Evolutionary conservation across 2,888 invertebrate genomes (phyloP).

Genomic region (Cremastinae sp.): DNA sequence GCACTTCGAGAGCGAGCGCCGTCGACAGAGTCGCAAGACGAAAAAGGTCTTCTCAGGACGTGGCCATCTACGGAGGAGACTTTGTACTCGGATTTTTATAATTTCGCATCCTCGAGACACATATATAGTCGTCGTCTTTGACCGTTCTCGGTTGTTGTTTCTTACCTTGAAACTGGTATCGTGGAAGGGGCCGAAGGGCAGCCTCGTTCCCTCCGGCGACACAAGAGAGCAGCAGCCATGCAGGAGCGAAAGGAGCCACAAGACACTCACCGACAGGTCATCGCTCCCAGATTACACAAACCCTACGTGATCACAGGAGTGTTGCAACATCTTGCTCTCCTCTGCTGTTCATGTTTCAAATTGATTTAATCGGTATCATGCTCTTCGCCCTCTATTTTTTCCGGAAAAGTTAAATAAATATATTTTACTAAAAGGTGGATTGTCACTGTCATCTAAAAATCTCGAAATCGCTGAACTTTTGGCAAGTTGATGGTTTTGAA

Average conservation of each 20-base stretch:
- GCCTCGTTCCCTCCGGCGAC: conserved; percentile 24
- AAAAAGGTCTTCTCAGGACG: conserved; percentile 35
- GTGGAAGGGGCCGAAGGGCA: conserved; percentile 55
- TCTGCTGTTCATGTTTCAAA: too few species aligned
- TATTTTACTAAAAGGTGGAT: too few species aligned
- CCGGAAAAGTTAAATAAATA: too few species aligned
- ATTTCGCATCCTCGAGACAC: conserved; percentile 21
- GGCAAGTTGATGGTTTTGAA: too few species aligned
- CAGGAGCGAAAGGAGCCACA: conserved; percentile 32
- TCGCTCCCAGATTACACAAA: conserved; percentile 70
- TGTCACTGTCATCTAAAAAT: too few species aligned
- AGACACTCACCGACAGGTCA: conserved; percentile 64
- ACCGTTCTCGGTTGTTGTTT: conserved; percentile 52
- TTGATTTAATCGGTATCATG: conserved; percentile 53
- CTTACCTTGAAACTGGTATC: conserved; percentile 61
- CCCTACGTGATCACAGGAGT: conserved; percentile 65
- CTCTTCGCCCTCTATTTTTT: conserved; percentile 16
- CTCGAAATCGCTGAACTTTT: too few species aligned
- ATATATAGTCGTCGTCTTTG: conserved; percentile 35
- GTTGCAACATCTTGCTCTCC: conserved; percentile 55
- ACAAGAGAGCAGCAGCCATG: conserved; percentile 23
- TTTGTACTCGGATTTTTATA: conserved; percentile 30
- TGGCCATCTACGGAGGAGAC: conserved; percentile 50
- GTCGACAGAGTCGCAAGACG: conserved; percentile 10
- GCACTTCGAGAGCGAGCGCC: too few species aligned